A percentile compares a stretch with the other conserved stretches of the same genome.
Evolutionary conservation across 1,140 invertebrate genomes (phyloP).

Genomic region (Adelges cooleyi): DNA sequence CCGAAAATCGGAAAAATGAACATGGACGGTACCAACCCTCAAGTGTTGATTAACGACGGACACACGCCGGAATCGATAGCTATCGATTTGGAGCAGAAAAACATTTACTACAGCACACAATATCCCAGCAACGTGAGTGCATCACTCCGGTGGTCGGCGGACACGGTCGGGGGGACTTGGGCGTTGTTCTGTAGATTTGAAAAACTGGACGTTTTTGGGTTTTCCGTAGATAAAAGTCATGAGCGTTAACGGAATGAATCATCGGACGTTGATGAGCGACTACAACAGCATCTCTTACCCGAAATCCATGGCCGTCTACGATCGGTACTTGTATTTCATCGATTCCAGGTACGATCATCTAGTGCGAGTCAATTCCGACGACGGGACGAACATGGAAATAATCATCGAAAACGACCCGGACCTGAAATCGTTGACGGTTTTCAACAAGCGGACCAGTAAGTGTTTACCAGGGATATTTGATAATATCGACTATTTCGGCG

Average conservation of each 20-base stretch:
- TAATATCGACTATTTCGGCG: too few species aligned
- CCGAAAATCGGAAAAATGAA: conserved; percentile 83
- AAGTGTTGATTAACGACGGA: conserved; percentile 51
- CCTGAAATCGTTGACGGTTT: conserved; percentile 78
- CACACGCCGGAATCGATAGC: conserved; percentile 69
- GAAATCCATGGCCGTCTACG: conserved; percentile 70
- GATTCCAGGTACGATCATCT: conserved; percentile 85
- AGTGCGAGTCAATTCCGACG: conserved; percentile 67
- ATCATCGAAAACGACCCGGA: conserved; percentile 77
- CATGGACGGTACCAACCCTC: conserved; percentile 80
- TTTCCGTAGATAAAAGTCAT: conserved; percentile 51
- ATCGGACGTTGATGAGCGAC: conserved; percentile 55
- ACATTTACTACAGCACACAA: conserved; percentile 75
- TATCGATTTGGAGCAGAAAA: conserved; percentile 70
- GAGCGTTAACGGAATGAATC: conserved; percentile 60
- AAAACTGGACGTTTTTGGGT: not conserved
- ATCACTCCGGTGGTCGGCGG: too few species aligned
- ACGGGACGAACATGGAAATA: conserved; percentile 50
- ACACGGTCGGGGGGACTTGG: too few species aligned
- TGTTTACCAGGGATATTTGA: too few species aligned
- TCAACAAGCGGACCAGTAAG: conserved; percentile 60
- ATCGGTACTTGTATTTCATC: conserved; percentile 73
- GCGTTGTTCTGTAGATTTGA: too few species aligned
- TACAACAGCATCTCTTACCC: conserved; percentile 60
- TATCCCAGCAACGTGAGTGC: conserved; percentile 28